phyloP scores from a whole-genome alignment of 2,797 vertebrate genomes.

The Otolemur crassicaudatus region DNA sequence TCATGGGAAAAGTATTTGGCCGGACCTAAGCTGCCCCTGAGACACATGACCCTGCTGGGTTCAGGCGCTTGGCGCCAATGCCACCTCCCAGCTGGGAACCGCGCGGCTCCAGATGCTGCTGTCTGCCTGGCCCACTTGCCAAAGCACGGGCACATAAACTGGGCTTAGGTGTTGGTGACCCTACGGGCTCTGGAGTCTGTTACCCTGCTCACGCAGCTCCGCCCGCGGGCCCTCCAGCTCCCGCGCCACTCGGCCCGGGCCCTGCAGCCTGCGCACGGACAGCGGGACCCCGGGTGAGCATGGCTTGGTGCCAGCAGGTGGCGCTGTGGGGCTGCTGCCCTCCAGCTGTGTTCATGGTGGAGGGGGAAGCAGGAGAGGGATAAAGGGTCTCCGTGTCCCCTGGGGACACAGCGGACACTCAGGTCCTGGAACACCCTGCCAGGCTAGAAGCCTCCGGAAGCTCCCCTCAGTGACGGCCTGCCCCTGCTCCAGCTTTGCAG shows the following conservation, averaged over 20 bases:
- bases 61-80: not conserved
- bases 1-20: not conserved
- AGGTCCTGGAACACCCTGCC: not conserved
- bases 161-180: too few relatives aligned
- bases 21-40: too few relatives aligned
- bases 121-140: not conserved
- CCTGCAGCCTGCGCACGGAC: too few relatives aligned
- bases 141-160: not conserved
- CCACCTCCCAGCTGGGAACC: not conserved
- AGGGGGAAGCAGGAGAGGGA: too few relatives aligned
- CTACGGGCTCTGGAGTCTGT: too few relatives aligned
- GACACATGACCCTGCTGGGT: too few relatives aligned
- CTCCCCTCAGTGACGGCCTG: accelerated
- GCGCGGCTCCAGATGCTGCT: too few relatives aligned
- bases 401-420: accelerated
- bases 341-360: too few relatives aligned
- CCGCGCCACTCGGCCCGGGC: too few relatives aligned
- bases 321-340: too few relatives aligned
- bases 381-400: not conserved
- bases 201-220: not conserved
- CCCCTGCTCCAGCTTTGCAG: not conserved
- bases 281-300: too few relatives aligned
- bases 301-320: not conserved
- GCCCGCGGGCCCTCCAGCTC: not conserved
- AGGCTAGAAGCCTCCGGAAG: not conserved